Conservation (phyloP, 2,113 vertebrate species). For the Raphicerus campestris region DNA sequence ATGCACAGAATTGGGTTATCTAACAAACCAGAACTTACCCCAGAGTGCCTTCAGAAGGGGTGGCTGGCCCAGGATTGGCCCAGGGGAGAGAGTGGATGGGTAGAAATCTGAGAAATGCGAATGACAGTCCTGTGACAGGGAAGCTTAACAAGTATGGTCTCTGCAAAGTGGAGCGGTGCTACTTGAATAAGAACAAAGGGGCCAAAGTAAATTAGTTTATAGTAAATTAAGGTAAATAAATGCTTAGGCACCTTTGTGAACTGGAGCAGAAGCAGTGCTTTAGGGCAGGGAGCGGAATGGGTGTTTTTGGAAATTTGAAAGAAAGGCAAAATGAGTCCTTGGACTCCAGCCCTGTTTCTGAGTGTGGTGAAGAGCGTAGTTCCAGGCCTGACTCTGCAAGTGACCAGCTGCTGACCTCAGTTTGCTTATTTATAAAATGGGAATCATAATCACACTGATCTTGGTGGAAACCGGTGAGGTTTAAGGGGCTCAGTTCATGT, state of each 20-base stretch:
- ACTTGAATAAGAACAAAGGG: neutral
- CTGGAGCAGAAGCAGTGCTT: neutral
- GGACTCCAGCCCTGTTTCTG: neutral
- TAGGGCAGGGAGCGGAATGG: neutral
- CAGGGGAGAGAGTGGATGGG: neutral
- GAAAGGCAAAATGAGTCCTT: neutral
- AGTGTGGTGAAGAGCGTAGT: neutral
- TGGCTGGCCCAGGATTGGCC: neutral
- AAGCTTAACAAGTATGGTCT: neutral
- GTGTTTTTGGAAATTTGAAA: neutral
- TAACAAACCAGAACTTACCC: neutral
- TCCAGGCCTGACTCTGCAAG: neutral
- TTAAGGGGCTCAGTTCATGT: neutral
- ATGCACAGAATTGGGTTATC: neutral
- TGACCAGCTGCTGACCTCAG: neutral
- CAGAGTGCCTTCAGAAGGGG: neutral
- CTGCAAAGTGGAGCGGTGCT: neutral
- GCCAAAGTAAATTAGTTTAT: neutral
- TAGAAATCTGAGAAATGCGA: neutral
- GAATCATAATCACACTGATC: neutral
- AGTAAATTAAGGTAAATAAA: neutral
- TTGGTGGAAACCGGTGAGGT: neutral
- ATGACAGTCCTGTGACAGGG: neutral
- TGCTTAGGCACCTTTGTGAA: neutral
- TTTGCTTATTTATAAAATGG: neutral